Base-by-base conservation (phyloP, 2,113 vertebrate species). In the Notiomystis cincta region DNA sequence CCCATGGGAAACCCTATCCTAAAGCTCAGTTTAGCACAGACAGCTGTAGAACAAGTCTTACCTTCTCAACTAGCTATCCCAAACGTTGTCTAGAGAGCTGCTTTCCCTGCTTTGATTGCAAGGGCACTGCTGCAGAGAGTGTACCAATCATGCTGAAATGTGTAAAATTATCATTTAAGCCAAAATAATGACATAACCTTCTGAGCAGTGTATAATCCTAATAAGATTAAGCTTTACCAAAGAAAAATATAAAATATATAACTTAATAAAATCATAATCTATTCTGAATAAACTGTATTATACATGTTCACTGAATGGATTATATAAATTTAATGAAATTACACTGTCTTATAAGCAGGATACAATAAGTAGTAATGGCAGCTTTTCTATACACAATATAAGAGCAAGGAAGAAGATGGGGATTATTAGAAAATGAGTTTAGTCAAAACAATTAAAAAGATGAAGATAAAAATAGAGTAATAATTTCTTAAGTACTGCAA, bases 161-260 rank as follows among this genome's bases (percentile, higher is more conserved):
- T 94, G 95, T 97, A 94, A 97, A 97, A 94, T 96, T 87, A 96
- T 77, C n/a, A 81, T 88, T 79, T 91, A 96, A 96, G n/a, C 62
- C 71, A 95, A 96, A 96, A 88, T 95, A 96, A 96, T 97, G 87
- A 65, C 45, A 82, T 87, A 91, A 86, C 77, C 65, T 92, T 78
- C 40, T 89, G 33, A 82, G 45, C 66, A 91, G 45, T 93, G 17
- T 92, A 81, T 85, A 95, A 76, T 81, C 80, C 93, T 96, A 87
- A 93, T 94, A 50, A 80, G 94, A 92, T 96, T 96, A 93, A 81
- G 73, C n/a, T 84, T 93, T 92, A 91, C 82, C 56, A 95, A 95
- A 95, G 93, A 95, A 73, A 96, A 96, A 83, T 81, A 76, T 84
- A 93, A 70, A 95, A 97, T 69, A 82, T 79, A 14, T 90, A 96